phyloP scores from a whole-genome alignment of 2,113 vertebrate species.

The Bubo bubo region DNA sequence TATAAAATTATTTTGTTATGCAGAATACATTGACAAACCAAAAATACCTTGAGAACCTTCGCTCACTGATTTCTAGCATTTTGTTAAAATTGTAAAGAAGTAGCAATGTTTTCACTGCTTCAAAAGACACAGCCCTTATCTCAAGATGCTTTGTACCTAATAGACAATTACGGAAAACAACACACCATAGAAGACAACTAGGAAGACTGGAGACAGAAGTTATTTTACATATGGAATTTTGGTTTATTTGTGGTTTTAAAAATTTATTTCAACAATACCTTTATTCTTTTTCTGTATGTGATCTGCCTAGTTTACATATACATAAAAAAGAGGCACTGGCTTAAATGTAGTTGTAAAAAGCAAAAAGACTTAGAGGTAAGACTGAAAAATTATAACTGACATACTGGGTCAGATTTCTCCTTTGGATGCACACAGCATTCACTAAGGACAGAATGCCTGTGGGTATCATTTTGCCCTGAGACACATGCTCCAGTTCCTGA shows the following conservation, averaged over 20 bases:
- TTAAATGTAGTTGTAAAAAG: background rate
- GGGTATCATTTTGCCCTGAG: background rate
- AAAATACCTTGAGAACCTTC: background rate
- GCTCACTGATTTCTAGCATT: background rate
- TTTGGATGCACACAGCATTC: background rate
- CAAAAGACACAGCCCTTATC: background rate
- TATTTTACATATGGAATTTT: background rate
- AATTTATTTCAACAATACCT: background rate
- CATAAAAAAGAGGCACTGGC: background rate
- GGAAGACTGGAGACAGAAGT: background rate
- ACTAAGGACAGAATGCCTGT: background rate
- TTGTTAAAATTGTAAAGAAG: background rate
- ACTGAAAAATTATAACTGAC: slow-evolving; percentile 2
- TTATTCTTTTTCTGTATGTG: background rate
- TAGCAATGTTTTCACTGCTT: background rate
- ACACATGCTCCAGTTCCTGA: background rate
- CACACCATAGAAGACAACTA: background rate
- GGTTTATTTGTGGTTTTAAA: background rate
- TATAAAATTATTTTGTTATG: background rate
- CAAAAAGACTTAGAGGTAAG: background rate
- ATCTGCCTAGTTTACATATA: background rate
- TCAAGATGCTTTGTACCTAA: background rate
- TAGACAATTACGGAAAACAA: background rate
- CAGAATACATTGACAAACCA: background rate
- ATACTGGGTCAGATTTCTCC: slow-evolving; percentile 9